These are phyloP conservation scores for Pterois miles DNA, from an alignment of 2,797 vertebrate species.

Conservation along the genomic window DNA sequence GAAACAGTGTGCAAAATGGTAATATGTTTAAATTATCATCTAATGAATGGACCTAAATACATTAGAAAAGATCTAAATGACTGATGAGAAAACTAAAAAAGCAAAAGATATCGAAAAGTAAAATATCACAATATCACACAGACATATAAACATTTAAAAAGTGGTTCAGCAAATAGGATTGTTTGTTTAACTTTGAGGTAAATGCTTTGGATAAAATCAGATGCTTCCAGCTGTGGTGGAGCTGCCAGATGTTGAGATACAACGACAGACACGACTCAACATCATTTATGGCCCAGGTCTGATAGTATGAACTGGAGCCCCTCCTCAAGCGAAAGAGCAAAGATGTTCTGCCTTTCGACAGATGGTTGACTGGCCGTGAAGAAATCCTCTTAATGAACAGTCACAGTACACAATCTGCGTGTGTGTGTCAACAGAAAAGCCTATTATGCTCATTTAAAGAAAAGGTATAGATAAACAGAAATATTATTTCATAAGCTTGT, in stretches of 20 bases:
- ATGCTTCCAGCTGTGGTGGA: background rate
- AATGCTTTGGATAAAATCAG: background rate
- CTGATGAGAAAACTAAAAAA: background rate
- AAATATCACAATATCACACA: background rate
- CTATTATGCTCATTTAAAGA: constrained; percentile 4
- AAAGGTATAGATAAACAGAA: background rate
- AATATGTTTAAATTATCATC: background rate
- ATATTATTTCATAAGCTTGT: background rate
- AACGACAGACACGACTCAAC: background rate
- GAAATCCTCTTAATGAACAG: constrained; percentile 74
- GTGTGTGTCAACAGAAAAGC: constrained; percentile 2
- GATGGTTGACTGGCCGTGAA: constrained; percentile 59
- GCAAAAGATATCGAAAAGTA: background rate
- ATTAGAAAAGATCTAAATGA: background rate
- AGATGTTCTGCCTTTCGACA: constrained; percentile 52
- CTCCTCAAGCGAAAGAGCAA: constrained; percentile 30
- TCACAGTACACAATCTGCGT: background rate
- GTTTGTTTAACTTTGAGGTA: background rate
- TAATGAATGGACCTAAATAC: background rate
- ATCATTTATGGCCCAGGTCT: background rate
- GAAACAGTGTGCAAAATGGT: background rate
- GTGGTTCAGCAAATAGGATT: background rate
- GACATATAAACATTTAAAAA: background rate
- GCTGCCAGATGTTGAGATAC: background rate
- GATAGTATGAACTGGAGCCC: background rate